Base-by-base conservation (phyloP, 1,140 invertebrate genomes). In the Luehdorfia chinensis region DNA sequence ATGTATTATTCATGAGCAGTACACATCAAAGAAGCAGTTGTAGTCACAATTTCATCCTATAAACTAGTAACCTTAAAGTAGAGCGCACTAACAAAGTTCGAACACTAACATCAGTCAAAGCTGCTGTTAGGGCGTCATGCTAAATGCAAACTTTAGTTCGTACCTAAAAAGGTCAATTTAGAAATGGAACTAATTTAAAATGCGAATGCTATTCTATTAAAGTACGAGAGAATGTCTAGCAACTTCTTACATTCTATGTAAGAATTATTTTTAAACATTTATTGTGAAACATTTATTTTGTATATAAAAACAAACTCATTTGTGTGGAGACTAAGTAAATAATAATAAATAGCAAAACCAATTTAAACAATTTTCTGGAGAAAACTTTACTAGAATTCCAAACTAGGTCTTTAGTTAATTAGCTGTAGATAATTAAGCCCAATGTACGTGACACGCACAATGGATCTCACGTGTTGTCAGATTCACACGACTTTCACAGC, bases 401-500 rank as follows among this genome's bases (percentile, higher is more conserved):
- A 66, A 62, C 49, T 53, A 43, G 54, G 63, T 59, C 58, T 52
- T 32, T 36, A 25, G 30, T 63, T 66, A 76, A 76, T 79, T 73
- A 71, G 62, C 54, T 47, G 65, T 56, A 53, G 58, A 72, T 75
- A 72, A 78, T 75, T 64, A 67, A 62, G 47, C 48, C 52, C 56
- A 59, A 58, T 46, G 59, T 64, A 67, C 62, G 59, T 65, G 63
- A 61, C 58, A 50, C 46, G 45, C 56, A 75, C 71, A 75, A 75
- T 74, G 61, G 62, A 46, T 66, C 59, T 57, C 55, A 56, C 49
- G 56, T 51, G 59, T 37, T 46, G 36, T 27, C 36, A 47, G 30
- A 51, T 76, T 79, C 73, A 60, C 73, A 75, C 66, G 66, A 50
- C 70, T 79, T 79, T 79, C 75, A 65, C 73, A 55, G 58, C 25